A percentile compares a stretch with the other conserved stretches of the same genome.
These are phyloP conservation scores for Whitmania pigra DNA, from an alignment of 1,140 invertebrate genomes.

Conservation along the genomic window DNA sequence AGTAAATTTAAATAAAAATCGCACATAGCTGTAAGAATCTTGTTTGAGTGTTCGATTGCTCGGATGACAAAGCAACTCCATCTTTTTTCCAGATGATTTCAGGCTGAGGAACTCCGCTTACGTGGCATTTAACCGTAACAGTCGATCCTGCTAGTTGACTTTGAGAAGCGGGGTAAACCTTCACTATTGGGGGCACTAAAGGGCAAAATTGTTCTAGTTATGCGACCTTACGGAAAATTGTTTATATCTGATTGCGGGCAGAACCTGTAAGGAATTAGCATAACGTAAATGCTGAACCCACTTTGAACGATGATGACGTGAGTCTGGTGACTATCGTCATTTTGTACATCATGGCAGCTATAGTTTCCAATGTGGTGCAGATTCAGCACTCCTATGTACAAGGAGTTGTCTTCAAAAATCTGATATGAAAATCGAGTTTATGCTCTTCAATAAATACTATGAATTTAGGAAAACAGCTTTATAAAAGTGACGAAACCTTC, in stretches of 20 bases:
- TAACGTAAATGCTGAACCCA: conserved; percentile 43
- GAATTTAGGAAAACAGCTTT: neutral
- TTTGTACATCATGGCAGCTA: conserved; percentile 61
- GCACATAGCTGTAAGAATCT: too few relatives aligned
- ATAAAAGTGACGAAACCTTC: conserved; percentile 27
- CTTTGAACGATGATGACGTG: conserved; percentile 63
- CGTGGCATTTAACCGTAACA: conserved; percentile 36
- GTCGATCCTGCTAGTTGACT: conserved; percentile 25
- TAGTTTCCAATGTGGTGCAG: conserved; percentile 67
- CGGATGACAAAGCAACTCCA: neutral
- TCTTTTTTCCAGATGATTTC: conserved; percentile 35
- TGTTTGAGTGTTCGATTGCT: too few relatives aligned
- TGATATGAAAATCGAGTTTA: conserved; percentile 18
- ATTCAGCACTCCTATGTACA: conserved; percentile 62
- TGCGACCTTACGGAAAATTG: too few relatives aligned
- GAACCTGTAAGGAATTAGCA: too few relatives aligned
- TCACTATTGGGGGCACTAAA: conserved; percentile 36
- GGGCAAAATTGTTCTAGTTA: neutral
- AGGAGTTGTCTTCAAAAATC: conserved; percentile 48
- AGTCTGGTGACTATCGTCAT: conserved; percentile 61
- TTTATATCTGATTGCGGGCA: too few relatives aligned
- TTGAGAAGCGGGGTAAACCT: conserved; percentile 30
- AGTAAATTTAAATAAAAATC: conserved; percentile 4
- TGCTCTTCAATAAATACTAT: too few relatives aligned
- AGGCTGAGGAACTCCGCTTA: conserved; percentile 37